A percentile compares a stretch with the other conserved stretches of the same genome.
These are phyloP conservation scores for Spodoptera picta DNA, from an alignment of 2,888 invertebrate genomes.

Conservation along the genomic window DNA sequence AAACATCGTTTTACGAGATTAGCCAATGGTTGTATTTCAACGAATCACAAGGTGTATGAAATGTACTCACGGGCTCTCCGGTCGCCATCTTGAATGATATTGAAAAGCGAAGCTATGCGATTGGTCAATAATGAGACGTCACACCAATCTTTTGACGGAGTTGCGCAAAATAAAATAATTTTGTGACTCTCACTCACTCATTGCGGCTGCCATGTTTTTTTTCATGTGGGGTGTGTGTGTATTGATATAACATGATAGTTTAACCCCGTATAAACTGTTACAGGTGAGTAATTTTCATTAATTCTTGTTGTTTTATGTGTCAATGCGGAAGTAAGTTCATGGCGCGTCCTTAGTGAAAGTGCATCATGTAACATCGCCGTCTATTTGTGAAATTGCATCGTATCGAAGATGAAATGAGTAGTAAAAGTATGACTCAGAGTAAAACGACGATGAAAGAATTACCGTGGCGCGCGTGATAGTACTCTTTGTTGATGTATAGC, in stretches of 20 bases:
- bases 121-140: slow-evolving; percentile 82
- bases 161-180: slow-evolving; percentile 84
- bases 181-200: slow-evolving; percentile 82
- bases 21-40: slow-evolving; percentile 68
- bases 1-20: slow-evolving; percentile 54
- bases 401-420: slow-evolving; percentile 62
- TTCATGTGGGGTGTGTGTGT: slow-evolving; percentile 91
- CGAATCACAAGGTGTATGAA: slow-evolving; percentile 73
- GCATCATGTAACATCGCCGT: slow-evolving; percentile 87
- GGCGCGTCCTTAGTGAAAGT: slow-evolving; percentile 85
- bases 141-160: slow-evolving; percentile 82
- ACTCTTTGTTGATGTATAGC: slow-evolving; percentile 64
- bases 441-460: slow-evolving; percentile 65
- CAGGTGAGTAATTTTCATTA: slow-evolving; percentile 78
- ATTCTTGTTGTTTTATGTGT: slow-evolving; percentile 65
- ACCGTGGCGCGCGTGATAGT: slow-evolving; percentile 55
- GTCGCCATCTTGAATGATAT: slow-evolving; percentile 80
- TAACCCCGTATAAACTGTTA: slow-evolving; percentile 82
- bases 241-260: slow-evolving; percentile 84
- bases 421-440: slow-evolving; percentile 74
- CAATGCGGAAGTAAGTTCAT: slow-evolving; percentile 73
- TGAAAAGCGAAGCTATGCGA: slow-evolving; percentile 70
- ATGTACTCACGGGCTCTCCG: slow-evolving; percentile 66
- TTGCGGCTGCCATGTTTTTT: slow-evolving; percentile 93
- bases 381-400: slow-evolving; percentile 87